Percentiles rank a stretch among this genome's conserved stretches.
These are phyloP conservation scores for Clarias magur DNA, from an alignment of 2,113 vertebrate genomes.

Conservation along the genomic window DNA sequence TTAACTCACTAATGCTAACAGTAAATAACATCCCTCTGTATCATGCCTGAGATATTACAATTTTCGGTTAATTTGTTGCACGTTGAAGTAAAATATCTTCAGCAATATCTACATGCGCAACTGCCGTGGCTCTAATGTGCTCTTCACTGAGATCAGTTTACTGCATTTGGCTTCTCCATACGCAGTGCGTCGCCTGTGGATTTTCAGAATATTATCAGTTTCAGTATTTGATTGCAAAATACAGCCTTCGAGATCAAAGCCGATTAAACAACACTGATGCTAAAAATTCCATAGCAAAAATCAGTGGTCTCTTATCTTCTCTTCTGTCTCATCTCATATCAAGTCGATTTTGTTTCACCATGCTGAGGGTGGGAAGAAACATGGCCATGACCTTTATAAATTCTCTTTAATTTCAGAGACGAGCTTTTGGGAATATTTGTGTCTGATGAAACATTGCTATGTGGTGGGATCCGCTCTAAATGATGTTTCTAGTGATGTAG, in stretches of 20 bases:
- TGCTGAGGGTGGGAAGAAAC: constrained; percentile 1
- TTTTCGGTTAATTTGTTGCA: constrained; percentile 9
- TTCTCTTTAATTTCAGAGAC: no score
- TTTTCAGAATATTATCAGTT: neutral
- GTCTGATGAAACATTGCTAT: neutral
- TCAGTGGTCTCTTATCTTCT: neutral
- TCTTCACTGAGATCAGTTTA: neutral
- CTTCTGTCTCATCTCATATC: neutral
- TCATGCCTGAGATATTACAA: neutral
- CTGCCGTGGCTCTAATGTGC: neutral
- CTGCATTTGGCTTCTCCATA: neutral
- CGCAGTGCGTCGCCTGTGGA: neutral
- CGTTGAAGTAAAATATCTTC: neutral
- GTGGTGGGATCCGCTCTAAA: neutral
- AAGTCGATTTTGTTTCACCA: neutral
- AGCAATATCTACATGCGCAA: neutral
- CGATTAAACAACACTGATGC: neutral
- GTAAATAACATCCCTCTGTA: neutral
- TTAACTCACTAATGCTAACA: neutral
- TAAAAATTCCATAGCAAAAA: neutral
- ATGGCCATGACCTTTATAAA: neutral
- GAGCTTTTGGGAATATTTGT: neutral
- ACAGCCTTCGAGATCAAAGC: neutral
- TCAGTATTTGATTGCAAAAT: neutral
- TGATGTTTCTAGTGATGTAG: neutral